Evolutionary conservation across 1,140 invertebrate species (phyloP), one percentile per base, ranked within the genome.

Genomic region (Riptortus pedestris): DNA sequence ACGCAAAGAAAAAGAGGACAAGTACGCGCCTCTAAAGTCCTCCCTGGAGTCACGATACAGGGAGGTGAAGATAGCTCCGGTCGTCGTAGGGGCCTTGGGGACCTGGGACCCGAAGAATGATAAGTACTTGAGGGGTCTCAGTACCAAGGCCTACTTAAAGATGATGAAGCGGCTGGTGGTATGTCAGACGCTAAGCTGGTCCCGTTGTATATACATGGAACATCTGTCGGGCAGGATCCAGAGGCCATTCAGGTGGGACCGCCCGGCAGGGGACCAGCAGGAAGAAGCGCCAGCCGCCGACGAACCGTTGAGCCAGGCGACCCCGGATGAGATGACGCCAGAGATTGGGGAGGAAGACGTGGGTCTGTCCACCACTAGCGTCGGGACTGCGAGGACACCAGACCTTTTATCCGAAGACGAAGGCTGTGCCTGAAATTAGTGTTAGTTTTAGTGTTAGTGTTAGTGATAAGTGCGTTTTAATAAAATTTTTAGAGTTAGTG

Each of bases 181-280:
- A 2, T 65, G 64, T 0, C 69, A 71, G 14, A 69, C 68, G 0
- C 65, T 72, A 20, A 51, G 63, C 1, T 72, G 70, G 70, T 71
- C 69, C 4, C 55, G 69, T 16, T 67, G 72, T 52, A 71, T 73
- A 0, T 71, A 68, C 61, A 28, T 62, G 12, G 64, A 69, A 27
- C 65, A 67, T 29, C 29, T 60, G 29, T 20, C 28, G 2, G 58
- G 58, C 20, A 16, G 48, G 48, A 20, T 24, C 2, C 48, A 51
- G 24, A 4, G n/a, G 11, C 48, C 48, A 2, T n/a, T 2, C 16
- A 51, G 48, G 24, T 51, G 48, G 48, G 2, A 51, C 18, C 48
- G 20, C n/a, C n/a, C n/a, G n/a, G n/a, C n/a, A n/a, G n/a, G n/a
- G 48, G n/a, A n/a, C 48, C n/a, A 24, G 1, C 1, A 20, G 16